A percentile compares a stretch with the other conserved stretches of the same genome.
Evolutionary conservation across 2,113 vertebrate species (phyloP).

Genomic region (Proterorhinus semilunaris): DNA sequence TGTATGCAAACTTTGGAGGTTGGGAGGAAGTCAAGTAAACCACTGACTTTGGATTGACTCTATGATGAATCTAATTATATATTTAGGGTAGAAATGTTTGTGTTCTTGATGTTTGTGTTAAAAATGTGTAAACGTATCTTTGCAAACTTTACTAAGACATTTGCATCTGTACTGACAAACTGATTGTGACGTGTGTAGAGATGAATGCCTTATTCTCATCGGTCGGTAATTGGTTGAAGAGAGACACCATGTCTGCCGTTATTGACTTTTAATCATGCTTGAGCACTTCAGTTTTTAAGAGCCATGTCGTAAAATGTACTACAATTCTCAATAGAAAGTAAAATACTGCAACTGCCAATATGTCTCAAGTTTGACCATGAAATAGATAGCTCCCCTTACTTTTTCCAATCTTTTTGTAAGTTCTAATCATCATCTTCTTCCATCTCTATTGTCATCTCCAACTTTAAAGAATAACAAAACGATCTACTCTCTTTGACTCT

Average conservation of each 20-base stretch:
- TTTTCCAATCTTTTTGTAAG: slow-evolving; percentile 33
- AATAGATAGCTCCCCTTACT: too few species aligned
- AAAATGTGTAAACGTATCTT: background rate
- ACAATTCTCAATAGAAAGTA: too few species aligned
- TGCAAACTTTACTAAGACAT: background rate
- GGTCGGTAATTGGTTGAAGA: slow-evolving; percentile 60
- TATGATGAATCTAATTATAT: too few species aligned
- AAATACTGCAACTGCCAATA: too few species aligned
- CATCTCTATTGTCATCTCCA: too few species aligned
- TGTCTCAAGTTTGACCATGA: too few species aligned
- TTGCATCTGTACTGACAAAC: background rate
- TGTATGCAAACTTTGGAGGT: too few species aligned
- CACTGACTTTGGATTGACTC: too few species aligned
- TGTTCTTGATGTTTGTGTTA: background rate
- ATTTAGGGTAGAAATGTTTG: too few species aligned
- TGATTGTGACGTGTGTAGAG: slow-evolving; percentile 17
- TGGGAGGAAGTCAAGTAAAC: too few species aligned
- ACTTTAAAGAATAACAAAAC: too few species aligned
- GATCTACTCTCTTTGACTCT: background rate
- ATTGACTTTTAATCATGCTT: slow-evolving; percentile 34
- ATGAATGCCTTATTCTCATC: slow-evolving; percentile 41
- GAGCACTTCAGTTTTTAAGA: slow-evolving; percentile 41
- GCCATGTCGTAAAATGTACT: slow-evolving; percentile 3
- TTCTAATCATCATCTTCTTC: slow-evolving; percentile 33
- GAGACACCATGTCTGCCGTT: slow-evolving; percentile 38